Conservation (phyloP, 2,797 vertebrate genomes). For the Cuculus canorus region DNA sequence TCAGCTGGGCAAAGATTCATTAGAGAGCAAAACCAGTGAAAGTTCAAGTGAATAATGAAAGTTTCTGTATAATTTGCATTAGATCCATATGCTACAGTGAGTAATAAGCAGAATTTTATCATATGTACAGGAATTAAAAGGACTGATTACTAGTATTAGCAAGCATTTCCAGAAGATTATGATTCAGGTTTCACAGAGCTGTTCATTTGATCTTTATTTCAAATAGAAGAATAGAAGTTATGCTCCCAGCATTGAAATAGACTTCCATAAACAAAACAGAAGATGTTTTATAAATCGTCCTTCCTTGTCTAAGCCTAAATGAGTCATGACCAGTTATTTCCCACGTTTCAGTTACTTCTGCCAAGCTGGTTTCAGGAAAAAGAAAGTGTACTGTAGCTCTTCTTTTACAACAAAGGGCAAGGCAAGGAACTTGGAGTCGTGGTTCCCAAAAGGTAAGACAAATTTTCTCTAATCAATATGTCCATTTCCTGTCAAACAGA, state of each 20-base stretch:
- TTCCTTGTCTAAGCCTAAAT: not conserved
- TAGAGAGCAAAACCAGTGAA: not conserved
- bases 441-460: not conserved
- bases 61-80: not conserved
- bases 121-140: not conserved
- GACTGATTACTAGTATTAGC: not conserved
- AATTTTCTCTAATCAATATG: not conserved
- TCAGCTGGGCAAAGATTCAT: not conserved
- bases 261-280: slow-evolving; percentile 19
- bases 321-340: slow-evolving; percentile 32
- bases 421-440: not conserved
- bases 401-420: not conserved
- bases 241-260: not conserved
- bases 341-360: not conserved
- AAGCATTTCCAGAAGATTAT: not conserved
- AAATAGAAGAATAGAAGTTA: slow-evolving; percentile 6
- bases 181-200: not conserved
- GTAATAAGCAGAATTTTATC: slow-evolving; percentile 27
- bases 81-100: slow-evolving; percentile 27
- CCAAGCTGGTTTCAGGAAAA: not conserved
- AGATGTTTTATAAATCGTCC: slow-evolving; percentile 6
- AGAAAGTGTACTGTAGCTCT: not conserved
- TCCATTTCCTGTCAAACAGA: not conserved
- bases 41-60: slow-evolving; percentile 8
- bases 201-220: slow-evolving; percentile 12